Evolutionary conservation across 23 tunicate genomes (phyloP).

Genomic region (Oikopleura albicans): DNA sequence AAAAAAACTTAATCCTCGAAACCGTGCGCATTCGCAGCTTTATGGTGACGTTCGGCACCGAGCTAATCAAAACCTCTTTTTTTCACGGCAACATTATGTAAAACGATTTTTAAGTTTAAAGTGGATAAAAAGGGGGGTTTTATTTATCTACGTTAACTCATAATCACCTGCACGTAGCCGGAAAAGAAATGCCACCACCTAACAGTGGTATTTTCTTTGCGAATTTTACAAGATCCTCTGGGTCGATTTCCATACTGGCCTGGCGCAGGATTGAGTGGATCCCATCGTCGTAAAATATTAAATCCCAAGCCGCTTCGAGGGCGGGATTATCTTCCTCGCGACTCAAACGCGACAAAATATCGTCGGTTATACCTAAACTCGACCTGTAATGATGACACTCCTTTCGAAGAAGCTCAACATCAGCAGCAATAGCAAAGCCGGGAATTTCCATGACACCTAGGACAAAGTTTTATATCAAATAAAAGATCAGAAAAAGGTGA

Average conservation of each 20-base stretch:
- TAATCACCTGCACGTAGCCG: slow-evolving; percentile 16
- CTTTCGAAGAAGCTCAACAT: neutral
- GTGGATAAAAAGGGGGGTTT: too few relatives aligned
- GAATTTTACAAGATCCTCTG: neutral
- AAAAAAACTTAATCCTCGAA: too few relatives aligned
- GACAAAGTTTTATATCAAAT: too few relatives aligned
- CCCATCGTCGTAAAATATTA: neutral
- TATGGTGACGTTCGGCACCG: too few relatives aligned
- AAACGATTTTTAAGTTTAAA: too few relatives aligned
- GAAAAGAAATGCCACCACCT: neutral
- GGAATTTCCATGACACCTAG: slow-evolving; percentile 14
- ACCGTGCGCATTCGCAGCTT: too few relatives aligned
- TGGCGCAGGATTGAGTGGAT: slow-evolving; percentile 5
- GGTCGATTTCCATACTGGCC: slow-evolving; percentile 10
- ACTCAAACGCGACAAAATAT: neutral
- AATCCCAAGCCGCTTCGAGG: slow-evolving; percentile 10
- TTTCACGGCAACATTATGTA: too few relatives aligned
- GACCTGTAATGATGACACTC: neutral
- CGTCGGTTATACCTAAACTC: neutral
- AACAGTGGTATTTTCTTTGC: slow-evolving; percentile 1
- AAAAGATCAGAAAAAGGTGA: too few relatives aligned
- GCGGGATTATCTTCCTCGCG: neutral
- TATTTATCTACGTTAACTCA: too few relatives aligned
- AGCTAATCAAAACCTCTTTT: too few relatives aligned
- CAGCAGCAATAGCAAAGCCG: neutral